Base-by-base conservation (phyloP, 2,113 vertebrate genomes). In the Arothron firmamentum region DNA sequence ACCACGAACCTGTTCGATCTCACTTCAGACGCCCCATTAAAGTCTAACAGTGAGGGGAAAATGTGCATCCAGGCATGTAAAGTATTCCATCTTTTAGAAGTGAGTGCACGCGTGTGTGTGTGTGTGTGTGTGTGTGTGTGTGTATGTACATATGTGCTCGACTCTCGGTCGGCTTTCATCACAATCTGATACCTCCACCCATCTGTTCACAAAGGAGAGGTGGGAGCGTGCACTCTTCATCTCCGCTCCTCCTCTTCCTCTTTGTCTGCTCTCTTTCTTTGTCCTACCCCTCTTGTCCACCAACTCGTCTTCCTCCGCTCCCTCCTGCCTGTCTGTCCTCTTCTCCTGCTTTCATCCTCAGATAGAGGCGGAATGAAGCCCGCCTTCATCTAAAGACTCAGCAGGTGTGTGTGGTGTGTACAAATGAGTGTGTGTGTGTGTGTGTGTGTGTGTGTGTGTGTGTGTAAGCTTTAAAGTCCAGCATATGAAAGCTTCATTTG, bases 111-210 rank as follows among this genome's bases (percentile, higher is more conserved):
- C 52, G 56, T 54, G 63, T 71, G 58, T 66, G 41, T 66, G 41
- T 54, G 51, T 47, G 70, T 38, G 47, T 48, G 47, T 19, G 5
- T 19, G 17, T 48, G 52, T 62, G 59, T 59, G 42, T 65, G 52
- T n/a, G 5, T 56, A 55, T 49, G 47, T 7, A 48, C 18, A n/a
- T 60, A 46, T 65, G 16, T 49, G 56, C 23, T 51, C 19, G 31
- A 34, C 70, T 69, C 21, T 50, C 65, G 43, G 18, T 81, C 72
- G 77, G 65, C 61, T 84, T 79, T 78, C 80, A 77, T 84, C 75
- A 82, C 72, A 81, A 81, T 81, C 65, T 75, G 83, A 86, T 87
- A 88, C 80, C 81, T 87, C 74, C 73, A 81, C 81, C 87, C 87
- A 90, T 89, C 85, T 88, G 87, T 82, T 86, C 83, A 85, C 66